These are phyloP conservation scores for Phaedon cochleariae DNA, from an alignment of 2,888 invertebrate species.

Conservation along the genomic window DNA sequence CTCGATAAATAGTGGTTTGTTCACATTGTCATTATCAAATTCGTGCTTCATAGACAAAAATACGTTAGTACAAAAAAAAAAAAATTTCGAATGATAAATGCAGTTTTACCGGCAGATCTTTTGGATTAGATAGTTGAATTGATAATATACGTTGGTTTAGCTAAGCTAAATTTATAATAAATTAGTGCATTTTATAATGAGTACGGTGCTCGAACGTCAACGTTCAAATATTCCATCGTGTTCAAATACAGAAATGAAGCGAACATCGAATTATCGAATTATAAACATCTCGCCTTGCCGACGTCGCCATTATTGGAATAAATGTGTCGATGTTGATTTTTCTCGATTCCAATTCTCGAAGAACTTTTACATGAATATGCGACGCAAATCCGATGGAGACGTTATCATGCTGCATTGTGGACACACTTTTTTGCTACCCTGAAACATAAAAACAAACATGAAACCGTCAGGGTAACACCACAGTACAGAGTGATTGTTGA, in stretches of 20 bases:
- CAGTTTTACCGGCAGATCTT: not conserved
- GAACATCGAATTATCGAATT: not conserved
- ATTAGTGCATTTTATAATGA: constrained; percentile 38
- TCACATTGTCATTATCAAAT: too few relatives aligned
- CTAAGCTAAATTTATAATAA: constrained; percentile 42
- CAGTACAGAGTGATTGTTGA: not conserved
- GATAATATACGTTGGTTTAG: constrained; percentile 31
- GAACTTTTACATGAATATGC: constrained; percentile 83
- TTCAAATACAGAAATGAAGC: constrained; percentile 2
- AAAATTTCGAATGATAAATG: too few relatives aligned
- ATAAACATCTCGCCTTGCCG: not conserved
- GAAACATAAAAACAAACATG: constrained; percentile 46
- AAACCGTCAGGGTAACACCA: not conserved
- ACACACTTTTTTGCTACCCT: constrained; percentile 90
- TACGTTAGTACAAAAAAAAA: too few relatives aligned
- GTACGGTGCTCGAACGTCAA: constrained; percentile 43
- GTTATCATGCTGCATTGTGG: constrained; percentile 96
- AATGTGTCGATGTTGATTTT: constrained; percentile 11
- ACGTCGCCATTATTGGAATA: constrained; percentile 3
- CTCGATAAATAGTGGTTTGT: too few relatives aligned
- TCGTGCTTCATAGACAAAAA: too few relatives aligned
- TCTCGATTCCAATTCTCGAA: not conserved
- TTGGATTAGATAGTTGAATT: not conserved
- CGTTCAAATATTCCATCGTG: constrained; percentile 19
- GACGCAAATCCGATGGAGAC: constrained; percentile 83